Evolutionary conservation across 2,113 vertebrate species (phyloP), one percentile per base, ranked within the genome.

Genomic region (Catagonus wagneri): DNA sequence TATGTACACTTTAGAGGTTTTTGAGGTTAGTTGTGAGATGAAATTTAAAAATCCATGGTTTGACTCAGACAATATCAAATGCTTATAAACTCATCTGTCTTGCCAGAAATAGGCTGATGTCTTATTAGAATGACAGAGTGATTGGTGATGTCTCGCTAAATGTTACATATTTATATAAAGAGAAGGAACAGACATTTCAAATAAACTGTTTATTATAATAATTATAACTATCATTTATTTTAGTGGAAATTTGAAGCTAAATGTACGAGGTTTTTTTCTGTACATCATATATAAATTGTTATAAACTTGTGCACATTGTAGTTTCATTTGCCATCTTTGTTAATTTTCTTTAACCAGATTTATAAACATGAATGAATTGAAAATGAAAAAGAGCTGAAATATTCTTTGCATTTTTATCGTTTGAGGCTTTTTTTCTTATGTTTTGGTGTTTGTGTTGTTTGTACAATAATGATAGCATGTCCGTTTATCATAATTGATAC

Each of bases 281-380:
- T 72, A 23, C 60, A 25, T 32, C 32, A 8, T 69, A 54, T 72
- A 32, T 58, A 84, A 60, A 74, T 91, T 92, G 60, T 65, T 54
- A 16, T 72, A 44, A 78, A 63, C 7, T 75, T 68, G 22, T n/a
- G 36, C 81, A 87, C 39, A 34, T 71, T 74, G 27, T 81, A 34
- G 34, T 72, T 83, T 93, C 27, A 74, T 54, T 78, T 95, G 14
- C n/a, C 39, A 19, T 71, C 44, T 90, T 81, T 92, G 29, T 94
- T 79, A 36, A 68, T 93, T 95, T 85, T 89, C 90, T 93, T 68
- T 90, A 80, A 76, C 36, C 85, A 61, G 52, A 23, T 79, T 92
- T 76, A 50, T 86, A 80, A 93, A 89, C 83, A 36, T 84, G 44
- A 95, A 79, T 65, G 23, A 5, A 79, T 68, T 68, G 44, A 39